Base-by-base conservation (phyloP, 2,888 invertebrate genomes). In the Pocota personata region DNA sequence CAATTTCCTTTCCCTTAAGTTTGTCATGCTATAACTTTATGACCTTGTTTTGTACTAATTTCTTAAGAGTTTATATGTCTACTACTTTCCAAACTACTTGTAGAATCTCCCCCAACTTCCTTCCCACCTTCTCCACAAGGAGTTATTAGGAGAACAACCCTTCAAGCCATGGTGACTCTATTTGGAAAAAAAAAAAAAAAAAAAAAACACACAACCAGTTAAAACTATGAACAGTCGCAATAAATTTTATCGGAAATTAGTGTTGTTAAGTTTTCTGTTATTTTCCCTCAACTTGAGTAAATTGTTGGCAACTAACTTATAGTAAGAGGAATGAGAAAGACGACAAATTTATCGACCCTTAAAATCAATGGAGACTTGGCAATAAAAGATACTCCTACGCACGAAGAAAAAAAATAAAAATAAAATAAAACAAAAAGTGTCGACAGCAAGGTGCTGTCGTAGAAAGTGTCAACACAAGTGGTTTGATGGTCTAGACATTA, bases 321-420 rank as follows among this genome's bases (percentile, higher is more conserved):
- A 6, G 4, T 19, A 27, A 32, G 10, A 1, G 10, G 30, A 10
- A 3, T 57, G 55, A 19, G 30, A 8, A 19, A 3, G 35, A 12
- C 30, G 58, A 24, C 24, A 24, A 40, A 24, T 14, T 40, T 24
- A 60, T 60, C 58, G 58, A 40, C 24, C 58, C 58, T 60, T 60
- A 24, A 40, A 37, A 40, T 24, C 58, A 32, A 60, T 40, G 40
- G 37, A 60, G 40, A 40, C 12, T 37, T 37, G 35, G 57, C 57
- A 57, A 57, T 57, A 37, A 57, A 57, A 32, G 35, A 19, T 30
- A 37, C 57, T 57, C 16, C 7, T 12, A 8, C n/a, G 12, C 24
- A 5, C 40, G 2, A 40, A 12, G 1, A 24, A 6, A 21, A n/a
- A 19, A 7, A 14, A n/a, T 1, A 4, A 43, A 6, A 24, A 6